Conservation (phyloP, 2,113 vertebrate species). For the Lycocorax pyrrhopterus region DNA sequence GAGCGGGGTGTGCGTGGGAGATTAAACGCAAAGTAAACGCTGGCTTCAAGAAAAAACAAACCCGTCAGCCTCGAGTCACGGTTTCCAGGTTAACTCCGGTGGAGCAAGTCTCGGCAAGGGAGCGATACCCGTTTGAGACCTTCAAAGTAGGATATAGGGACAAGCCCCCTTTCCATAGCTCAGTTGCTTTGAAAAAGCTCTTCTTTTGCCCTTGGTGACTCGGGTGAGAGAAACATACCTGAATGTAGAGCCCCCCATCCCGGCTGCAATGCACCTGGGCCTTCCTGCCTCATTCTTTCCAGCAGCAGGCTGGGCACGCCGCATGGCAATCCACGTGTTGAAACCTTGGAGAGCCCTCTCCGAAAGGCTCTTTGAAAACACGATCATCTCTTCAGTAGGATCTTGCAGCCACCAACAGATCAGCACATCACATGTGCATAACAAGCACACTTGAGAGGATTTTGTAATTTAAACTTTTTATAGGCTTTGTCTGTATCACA, state of each 20-base stretch:
- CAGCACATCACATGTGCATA: fast-evolving
- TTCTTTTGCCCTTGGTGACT: not conserved
- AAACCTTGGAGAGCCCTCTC: not conserved
- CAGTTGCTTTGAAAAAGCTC: not conserved
- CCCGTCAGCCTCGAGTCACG: not conserved
- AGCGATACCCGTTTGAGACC: not conserved
- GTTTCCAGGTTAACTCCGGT: not conserved
- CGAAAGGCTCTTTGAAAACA: not conserved
- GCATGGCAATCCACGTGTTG: fast-evolving
- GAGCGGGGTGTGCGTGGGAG: not conserved
- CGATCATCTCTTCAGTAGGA: fast-evolving
- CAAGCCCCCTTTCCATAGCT: not conserved
- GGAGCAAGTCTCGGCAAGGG: not conserved
- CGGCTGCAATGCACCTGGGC: fast-evolving
- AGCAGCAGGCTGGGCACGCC: fast-evolving
- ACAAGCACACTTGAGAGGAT: not conserved
- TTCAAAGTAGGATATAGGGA: not conserved
- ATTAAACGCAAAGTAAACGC: not conserved
- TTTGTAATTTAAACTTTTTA: not conserved
- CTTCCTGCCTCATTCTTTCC: fast-evolving
- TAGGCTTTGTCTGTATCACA: not conserved
- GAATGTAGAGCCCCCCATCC: not conserved
- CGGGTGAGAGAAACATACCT: not conserved
- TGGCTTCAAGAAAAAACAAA: not conserved
- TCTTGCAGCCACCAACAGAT: not conserved